These are phyloP conservation scores for Macroglossus sobrinus DNA, from an alignment of 2,113 vertebrate genomes.

Conservation along the genomic window DNA sequence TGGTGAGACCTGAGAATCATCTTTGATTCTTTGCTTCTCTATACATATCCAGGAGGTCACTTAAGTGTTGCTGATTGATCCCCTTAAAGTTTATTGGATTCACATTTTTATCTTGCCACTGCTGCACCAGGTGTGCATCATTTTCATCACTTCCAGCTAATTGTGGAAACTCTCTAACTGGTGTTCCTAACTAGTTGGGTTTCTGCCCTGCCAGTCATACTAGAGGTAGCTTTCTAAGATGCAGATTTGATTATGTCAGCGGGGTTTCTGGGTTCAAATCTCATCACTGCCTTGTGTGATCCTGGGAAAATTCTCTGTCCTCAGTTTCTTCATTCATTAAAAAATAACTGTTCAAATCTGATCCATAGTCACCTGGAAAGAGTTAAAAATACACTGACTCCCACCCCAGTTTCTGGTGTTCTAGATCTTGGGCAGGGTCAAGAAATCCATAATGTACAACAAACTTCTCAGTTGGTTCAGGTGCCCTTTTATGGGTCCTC, in stretches of 20 bases:
- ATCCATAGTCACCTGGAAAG: not conserved
- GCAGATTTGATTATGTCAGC: not conserved
- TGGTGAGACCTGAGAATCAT: not conserved
- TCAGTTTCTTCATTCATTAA: slow-evolving; percentile 17
- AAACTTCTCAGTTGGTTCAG: not conserved
- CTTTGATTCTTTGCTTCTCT: not conserved
- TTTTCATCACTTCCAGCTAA: not conserved
- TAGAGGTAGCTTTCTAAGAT: not conserved
- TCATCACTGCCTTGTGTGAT: not conserved
- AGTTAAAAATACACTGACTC: not conserved
- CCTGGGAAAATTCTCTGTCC: not conserved
- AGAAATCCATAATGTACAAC: not conserved
- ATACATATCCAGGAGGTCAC: not conserved
- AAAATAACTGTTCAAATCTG: not conserved
- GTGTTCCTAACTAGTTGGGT: not conserved
- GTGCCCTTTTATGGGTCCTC: not conserved
- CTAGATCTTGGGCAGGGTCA: not conserved
- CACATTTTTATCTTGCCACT: not conserved
- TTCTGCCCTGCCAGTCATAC: not conserved
- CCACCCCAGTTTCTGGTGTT: not conserved
- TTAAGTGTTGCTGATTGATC: not conserved
- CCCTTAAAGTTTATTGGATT: not conserved
- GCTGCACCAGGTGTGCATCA: not conserved
- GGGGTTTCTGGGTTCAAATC: not conserved
- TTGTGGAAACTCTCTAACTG: not conserved